phyloP scores from a whole-genome alignment of 2,888 invertebrate genomes.

The Mythimna albipuncta region DNA sequence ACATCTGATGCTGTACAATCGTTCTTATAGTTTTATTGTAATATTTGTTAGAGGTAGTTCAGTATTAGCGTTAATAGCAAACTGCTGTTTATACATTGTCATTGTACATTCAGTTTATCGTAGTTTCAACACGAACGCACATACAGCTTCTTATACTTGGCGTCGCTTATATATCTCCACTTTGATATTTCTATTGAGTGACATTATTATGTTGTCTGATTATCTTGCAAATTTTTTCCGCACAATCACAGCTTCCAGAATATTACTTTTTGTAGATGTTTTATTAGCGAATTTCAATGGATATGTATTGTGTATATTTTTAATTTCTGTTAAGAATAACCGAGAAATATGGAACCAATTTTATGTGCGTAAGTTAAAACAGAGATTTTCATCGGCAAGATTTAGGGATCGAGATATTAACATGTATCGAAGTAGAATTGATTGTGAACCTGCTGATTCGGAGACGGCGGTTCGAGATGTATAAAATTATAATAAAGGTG shows the following conservation, averaged over 20 bases:
- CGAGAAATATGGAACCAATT: constrained; percentile 7
- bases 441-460: not conserved
- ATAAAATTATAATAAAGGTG: not conserved
- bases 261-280: not conserved
- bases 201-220: not conserved
- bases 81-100: not conserved
- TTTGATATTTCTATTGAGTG: not conserved
- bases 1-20: too few species aligned
- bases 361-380: not conserved
- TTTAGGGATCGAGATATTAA: not conserved
- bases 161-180: not conserved
- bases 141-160: constrained; percentile 1
- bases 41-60: not conserved
- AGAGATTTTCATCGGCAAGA: not conserved
- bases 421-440: not conserved
- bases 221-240: not conserved
- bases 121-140: not conserved
- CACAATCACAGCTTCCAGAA: not conserved
- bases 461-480: not conserved
- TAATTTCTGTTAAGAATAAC: constrained; percentile 19
- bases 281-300: not conserved
- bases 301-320: not conserved
- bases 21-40: too few species aligned
- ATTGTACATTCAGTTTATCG: not conserved
- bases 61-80: not conserved